Conservation (phyloP, 2,113 vertebrate genomes). For the Takifugu flavidus region DNA sequence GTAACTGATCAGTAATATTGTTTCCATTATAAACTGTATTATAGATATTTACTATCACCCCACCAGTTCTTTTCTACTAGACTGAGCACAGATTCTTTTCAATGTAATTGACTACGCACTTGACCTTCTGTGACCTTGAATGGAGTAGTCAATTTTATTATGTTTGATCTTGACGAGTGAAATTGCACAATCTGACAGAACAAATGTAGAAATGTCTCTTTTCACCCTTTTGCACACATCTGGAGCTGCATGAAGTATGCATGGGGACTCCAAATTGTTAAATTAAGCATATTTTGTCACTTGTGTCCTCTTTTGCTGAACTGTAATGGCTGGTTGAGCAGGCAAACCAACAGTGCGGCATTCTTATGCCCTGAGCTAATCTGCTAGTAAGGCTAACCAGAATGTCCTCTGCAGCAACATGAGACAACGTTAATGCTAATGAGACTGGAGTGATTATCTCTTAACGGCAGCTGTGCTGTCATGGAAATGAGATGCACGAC, state of each 20-base stretch:
- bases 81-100: too few species aligned
- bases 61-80: too few species aligned
- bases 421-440: slow-evolving; percentile 42
- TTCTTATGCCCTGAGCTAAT: not conserved
- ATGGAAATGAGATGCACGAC: slow-evolving; percentile 46
- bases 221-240: slow-evolving; percentile 6
- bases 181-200: too few species aligned
- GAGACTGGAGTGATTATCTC: slow-evolving; percentile 55
- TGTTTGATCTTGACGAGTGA: too few species aligned
- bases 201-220: too few species aligned
- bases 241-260: slow-evolving; percentile 45
- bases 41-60: too few species aligned
- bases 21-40: too few species aligned
- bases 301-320: slow-evolving; percentile 11
- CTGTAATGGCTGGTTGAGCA: not conserved
- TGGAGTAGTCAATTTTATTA: too few species aligned
- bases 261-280: slow-evolving; percentile 25
- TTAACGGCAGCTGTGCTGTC: slow-evolving; percentile 34
- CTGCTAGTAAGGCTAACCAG: not conserved
- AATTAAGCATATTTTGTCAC: slow-evolving; percentile 42
- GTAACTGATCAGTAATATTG: too few species aligned
- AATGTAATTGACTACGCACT: too few species aligned
- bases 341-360: not conserved
- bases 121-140: too few species aligned
- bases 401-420: slow-evolving; percentile 25